A percentile compares a stretch with the other conserved stretches of the same genome.
Evolutionary conservation across 1,140 invertebrate genomes (phyloP).

Genomic region (Eubasilissa regina): DNA sequence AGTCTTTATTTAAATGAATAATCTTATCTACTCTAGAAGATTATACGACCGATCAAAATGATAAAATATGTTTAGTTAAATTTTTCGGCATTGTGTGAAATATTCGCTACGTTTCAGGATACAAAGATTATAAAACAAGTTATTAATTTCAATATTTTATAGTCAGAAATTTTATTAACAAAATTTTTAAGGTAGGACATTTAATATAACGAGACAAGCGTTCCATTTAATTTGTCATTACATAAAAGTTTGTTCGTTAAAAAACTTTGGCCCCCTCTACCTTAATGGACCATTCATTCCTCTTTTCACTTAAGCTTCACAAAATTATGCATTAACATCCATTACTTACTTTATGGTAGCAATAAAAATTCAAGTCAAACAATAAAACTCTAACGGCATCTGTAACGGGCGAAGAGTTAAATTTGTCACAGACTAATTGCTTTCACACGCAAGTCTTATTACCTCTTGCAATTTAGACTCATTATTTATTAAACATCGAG

Average conservation of each 20-base stretch:
- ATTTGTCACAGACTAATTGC: constrained; percentile 40
- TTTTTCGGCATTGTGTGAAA: no score
- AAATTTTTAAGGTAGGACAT: no score
- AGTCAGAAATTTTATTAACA: no score
- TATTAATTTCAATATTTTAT: no score
- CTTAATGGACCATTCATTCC: constrained; percentile 36
- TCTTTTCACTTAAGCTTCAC: constrained; percentile 37
- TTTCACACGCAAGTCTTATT: constrained; percentile 27
- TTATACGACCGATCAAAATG: no score
- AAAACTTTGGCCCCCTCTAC: background rate
- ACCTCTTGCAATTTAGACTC: constrained; percentile 17
- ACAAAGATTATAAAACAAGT: no score
- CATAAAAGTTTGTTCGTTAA: constrained; percentile 36
- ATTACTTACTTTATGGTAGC: constrained; percentile 33
- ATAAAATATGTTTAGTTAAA: no score
- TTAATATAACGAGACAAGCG: no score
- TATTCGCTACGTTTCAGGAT: no score
- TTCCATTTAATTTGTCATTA: constrained; percentile 16
- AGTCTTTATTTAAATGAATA: no score
- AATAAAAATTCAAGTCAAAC: constrained; percentile 41
- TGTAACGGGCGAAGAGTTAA: constrained; percentile 18
- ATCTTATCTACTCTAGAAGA: no score
- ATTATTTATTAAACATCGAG: constrained; percentile 26
- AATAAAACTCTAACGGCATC: constrained; percentile 22
- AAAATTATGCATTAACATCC: constrained; percentile 40